A percentile compares a stretch with the other conserved stretches of the same genome.
Conservation (phyloP, 2,888 invertebrate genomes). For the Cistogaster globosa region DNA sequence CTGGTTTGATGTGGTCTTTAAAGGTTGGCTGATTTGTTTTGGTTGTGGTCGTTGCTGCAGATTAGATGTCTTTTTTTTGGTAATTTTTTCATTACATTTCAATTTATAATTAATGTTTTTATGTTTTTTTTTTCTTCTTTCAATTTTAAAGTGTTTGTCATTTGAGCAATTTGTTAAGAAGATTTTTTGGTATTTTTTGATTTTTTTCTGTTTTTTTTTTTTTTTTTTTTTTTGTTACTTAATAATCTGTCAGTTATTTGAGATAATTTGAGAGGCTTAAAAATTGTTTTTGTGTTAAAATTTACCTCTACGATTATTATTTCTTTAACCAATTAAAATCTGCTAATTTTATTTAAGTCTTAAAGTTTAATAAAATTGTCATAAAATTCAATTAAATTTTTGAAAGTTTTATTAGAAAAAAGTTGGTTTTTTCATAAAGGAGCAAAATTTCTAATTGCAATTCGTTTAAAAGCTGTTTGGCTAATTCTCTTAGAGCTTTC, state of each 20-base stretch:
- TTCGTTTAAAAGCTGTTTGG: too few species aligned
- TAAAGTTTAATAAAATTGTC: too few species aligned
- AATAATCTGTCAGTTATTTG: neutral
- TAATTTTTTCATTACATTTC: slow-evolving; percentile 40
- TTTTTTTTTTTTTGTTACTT: slow-evolving; percentile 26
- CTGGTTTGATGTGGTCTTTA: slow-evolving; percentile 45
- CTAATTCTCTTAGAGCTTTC: too few species aligned
- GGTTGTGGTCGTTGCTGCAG: slow-evolving; percentile 6
- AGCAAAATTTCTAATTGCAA: too few species aligned
- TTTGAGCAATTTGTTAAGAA: slow-evolving; percentile 65
- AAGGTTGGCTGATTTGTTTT: slow-evolving; percentile 27
- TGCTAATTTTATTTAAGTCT: too few species aligned
- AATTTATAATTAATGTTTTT: slow-evolving; percentile 11
- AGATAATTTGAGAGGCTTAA: slow-evolving; percentile 2
- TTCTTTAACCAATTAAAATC: neutral
- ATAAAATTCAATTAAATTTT: too few species aligned
- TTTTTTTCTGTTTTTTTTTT: too few species aligned
- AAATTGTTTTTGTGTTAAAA: slow-evolving; percentile 10
- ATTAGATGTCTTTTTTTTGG: slow-evolving; percentile 13
- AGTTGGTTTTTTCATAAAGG: too few species aligned
- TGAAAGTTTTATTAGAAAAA: too few species aligned
- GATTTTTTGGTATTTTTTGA: slow-evolving; percentile 34
- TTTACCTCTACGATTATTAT: slow-evolving; percentile 2
- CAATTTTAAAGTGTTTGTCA: slow-evolving; percentile 63
- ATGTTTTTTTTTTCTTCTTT: slow-evolving; percentile 6